phyloP scores from a whole-genome alignment of 1,140 invertebrate genomes.

The Brachionus rotundiformis region DNA sequence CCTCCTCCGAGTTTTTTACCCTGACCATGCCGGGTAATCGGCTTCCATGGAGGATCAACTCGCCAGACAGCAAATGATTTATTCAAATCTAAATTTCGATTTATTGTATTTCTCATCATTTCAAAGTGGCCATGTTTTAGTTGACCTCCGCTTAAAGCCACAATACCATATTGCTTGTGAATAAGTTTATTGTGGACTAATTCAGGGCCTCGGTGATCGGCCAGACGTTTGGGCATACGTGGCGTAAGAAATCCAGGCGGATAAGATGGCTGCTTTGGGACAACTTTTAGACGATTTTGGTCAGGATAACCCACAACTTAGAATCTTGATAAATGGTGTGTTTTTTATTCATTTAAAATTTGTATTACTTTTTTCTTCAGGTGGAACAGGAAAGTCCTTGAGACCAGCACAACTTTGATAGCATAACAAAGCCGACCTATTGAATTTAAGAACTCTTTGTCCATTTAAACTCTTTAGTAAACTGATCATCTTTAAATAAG shows the following conservation, averaged over 20 bases:
- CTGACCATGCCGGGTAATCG: constrained; percentile 83
- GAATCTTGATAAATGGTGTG: too few species aligned
- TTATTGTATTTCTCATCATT: constrained; percentile 77
- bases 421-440: neutral
- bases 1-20: constrained; percentile 92
- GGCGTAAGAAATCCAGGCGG: constrained; percentile 56
- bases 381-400: constrained; percentile 34
- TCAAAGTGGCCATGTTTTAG: constrained; percentile 80
- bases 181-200: constrained; percentile 77
- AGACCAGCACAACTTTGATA: neutral
- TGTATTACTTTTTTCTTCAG: constrained; percentile 1
- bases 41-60: constrained; percentile 89
- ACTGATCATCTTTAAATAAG: neutral
- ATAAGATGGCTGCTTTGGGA: constrained; percentile 20
- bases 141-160: constrained; percentile 80
- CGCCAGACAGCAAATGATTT: constrained; percentile 86
- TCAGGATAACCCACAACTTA: constrained; percentile 47
- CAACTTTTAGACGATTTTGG: constrained; percentile 16
- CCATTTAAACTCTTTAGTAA: neutral
- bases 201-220: constrained; percentile 86
- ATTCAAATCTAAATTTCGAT: constrained; percentile 77
- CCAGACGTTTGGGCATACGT: constrained; percentile 79
- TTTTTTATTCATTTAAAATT: neutral
- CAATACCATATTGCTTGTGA: constrained; percentile 85
- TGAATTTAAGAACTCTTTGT: neutral